Conservation (phyloP, 2,113 vertebrate species). For the Cinclus mexicanus region DNA sequence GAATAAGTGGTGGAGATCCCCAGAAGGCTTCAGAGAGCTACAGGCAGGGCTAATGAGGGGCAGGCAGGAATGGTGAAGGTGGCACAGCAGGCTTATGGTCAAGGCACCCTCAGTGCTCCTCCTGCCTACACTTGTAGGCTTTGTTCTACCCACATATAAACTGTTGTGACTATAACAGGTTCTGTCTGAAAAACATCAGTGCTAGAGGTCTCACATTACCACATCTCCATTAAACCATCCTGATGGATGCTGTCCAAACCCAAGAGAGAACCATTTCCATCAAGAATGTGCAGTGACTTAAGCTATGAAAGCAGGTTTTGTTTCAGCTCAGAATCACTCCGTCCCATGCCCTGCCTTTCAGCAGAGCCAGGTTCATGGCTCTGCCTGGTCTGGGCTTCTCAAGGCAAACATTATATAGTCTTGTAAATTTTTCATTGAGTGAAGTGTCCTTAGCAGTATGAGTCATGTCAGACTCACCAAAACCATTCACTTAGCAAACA, state of each 20-base stretch:
- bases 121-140: background rate
- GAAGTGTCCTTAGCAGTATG: background rate
- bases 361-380: background rate
- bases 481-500: background rate
- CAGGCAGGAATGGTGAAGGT: background rate
- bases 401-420: background rate
- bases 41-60: background rate
- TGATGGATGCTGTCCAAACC: background rate
- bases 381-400: background rate
- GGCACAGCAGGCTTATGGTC: accelerated
- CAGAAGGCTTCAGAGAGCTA: background rate
- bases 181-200: background rate
- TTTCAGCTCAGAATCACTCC: accelerated
- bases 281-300: background rate
- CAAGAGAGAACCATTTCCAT: background rate
- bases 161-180: background rate
- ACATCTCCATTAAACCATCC: background rate
- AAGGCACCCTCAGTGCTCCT: background rate
- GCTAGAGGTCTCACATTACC: background rate
- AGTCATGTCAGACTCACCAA: background rate
- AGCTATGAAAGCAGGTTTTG: background rate
- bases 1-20: background rate
- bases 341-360: background rate
- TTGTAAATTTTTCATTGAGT: background rate
- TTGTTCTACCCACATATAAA: background rate